phyloP scores from a whole-genome alignment of 2,113 vertebrate species.

The Psittacara wagleri region DNA sequence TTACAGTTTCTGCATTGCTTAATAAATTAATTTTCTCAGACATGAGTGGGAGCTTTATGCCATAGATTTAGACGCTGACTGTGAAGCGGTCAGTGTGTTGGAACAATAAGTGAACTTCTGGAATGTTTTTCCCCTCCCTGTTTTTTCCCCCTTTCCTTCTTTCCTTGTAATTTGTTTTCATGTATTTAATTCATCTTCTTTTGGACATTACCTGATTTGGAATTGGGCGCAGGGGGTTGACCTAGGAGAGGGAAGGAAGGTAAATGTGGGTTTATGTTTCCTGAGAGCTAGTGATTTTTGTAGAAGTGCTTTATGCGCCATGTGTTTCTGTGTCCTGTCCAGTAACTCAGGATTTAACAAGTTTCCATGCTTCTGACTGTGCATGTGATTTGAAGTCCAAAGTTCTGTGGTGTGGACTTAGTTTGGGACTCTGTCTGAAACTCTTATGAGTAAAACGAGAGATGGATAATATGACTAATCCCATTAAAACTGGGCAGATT shows the following conservation, averaged over 20 bases:
- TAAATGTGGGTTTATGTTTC: not conserved
- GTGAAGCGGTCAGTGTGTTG: not conserved
- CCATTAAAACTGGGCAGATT: not conserved
- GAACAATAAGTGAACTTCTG: not conserved
- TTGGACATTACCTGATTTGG: not conserved
- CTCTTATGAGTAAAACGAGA: not conserved
- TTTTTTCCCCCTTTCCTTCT: not conserved
- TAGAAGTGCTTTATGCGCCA: not conserved
- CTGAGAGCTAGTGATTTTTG: not conserved
- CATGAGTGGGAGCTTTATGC: not conserved
- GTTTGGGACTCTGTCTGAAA: not conserved
- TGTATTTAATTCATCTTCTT: not conserved
- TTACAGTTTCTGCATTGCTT: not conserved
- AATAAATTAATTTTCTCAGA: constrained; percentile 34
- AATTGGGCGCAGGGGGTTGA: not conserved
- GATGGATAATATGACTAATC: not conserved
- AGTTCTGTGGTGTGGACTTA: constrained; percentile 6
- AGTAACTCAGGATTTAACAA: not conserved
- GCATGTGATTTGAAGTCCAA: not conserved
- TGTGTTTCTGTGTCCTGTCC: not conserved
- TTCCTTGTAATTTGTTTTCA: not conserved
- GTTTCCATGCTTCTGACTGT: constrained; percentile 19
- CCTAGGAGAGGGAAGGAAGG: not conserved
- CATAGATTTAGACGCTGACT: not conserved
- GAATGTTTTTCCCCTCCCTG: not conserved